Evolutionary conservation across 2,113 vertebrate species (phyloP).

Genomic region (Chloropsis cyanopogon): DNA sequence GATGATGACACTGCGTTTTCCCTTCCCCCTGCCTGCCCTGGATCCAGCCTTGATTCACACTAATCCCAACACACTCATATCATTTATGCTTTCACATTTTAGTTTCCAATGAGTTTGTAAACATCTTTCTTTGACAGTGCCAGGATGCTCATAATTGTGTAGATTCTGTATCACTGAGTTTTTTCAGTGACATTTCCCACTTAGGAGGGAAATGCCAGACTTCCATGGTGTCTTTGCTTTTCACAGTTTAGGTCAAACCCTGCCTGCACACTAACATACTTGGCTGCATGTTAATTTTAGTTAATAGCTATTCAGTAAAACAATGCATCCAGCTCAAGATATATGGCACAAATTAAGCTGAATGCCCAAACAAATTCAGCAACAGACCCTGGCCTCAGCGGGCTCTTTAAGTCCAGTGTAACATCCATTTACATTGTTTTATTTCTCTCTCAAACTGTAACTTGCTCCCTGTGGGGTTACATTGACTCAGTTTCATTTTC

Average conservation of each 20-base stretch:
- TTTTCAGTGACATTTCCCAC: not conserved
- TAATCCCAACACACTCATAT: not conserved
- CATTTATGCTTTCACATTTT: not conserved
- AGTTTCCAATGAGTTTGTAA: not conserved
- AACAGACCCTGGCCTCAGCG: conserved; percentile 7
- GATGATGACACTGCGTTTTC: not conserved
- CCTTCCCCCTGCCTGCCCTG: not conserved
- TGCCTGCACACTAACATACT: not conserved
- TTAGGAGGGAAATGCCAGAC: not conserved
- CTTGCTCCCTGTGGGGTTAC: conserved; percentile 54
- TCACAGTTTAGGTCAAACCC: conserved; percentile 45
- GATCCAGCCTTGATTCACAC: not conserved
- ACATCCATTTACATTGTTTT: conserved; percentile 65
- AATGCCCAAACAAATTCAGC: conserved; percentile 44
- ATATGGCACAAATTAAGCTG: conserved; percentile 59
- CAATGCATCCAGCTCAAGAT: conserved; percentile 30
- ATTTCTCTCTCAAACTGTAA: conserved; percentile 50
- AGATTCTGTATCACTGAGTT: not conserved
- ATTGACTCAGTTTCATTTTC: conserved; percentile 60
- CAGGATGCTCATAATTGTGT: not conserved
- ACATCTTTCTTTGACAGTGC: not conserved
- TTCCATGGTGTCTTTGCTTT: conserved; percentile 6
- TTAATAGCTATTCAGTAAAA: conserved; percentile 56
- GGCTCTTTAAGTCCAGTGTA: conserved; percentile 58
- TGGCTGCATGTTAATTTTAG: conserved; percentile 62